A percentile compares a stretch with the other conserved stretches of the same genome.
Conservation (phyloP, 2,888 invertebrate genomes). For the Pyralis farinalis region DNA sequence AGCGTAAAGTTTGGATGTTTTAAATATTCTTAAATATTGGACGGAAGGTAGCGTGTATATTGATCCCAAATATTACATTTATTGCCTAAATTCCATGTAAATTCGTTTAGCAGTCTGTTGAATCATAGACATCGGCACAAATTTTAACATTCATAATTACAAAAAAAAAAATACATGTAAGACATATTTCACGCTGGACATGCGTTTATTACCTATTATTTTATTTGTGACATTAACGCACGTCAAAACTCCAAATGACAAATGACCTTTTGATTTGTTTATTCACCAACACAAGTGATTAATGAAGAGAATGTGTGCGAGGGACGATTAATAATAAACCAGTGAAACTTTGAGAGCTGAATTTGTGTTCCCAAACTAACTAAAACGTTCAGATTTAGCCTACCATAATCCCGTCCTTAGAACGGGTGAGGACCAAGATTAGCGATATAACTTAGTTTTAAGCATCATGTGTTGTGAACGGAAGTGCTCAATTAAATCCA, state of each 20-base stretch:
- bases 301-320: conserved; percentile 16
- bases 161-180: too few relatives aligned
- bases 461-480: conserved; percentile 24
- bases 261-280: conserved; percentile 5
- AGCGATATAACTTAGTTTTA: conserved; percentile 37
- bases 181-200: too few relatives aligned
- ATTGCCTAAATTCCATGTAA: too few relatives aligned
- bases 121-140: too few relatives aligned
- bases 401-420: conserved; percentile 37
- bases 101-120: too few relatives aligned
- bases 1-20: too few relatives aligned
- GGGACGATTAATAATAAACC: conserved; percentile 22
- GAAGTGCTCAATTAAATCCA: conserved; percentile 13
- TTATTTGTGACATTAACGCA: conserved; percentile 7
- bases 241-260: conserved; percentile 9
- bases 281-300: conserved; percentile 12
- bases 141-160: too few relatives aligned
- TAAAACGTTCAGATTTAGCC: conserved; percentile 33
- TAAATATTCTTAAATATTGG: too few relatives aligned
- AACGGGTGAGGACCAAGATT: conserved; percentile 38
- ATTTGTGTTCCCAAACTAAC: conserved; percentile 36
- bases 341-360: conserved; percentile 24
- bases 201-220: too few relatives aligned
- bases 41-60: too few relatives aligned
- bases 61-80: too few relatives aligned